Base-by-base conservation (phyloP, 1,140 invertebrate genomes). In the Drosophila arizonae region DNA sequence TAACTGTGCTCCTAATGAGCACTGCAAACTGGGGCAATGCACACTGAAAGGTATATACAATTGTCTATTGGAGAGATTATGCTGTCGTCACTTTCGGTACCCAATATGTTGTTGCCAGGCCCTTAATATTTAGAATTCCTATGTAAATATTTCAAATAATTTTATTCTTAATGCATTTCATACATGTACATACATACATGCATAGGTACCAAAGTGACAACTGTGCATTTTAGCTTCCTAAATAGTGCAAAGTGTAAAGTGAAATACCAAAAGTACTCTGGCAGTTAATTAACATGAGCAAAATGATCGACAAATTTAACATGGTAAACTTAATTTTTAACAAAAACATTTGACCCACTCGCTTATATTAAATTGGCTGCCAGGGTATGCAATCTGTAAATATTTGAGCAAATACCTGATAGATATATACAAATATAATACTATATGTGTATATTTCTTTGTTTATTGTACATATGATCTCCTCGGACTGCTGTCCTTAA, bases 11-110 rank as follows among this genome's bases (percentile, higher is more conserved):
- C 74, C 90, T 61, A 91, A 92, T 62, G 92, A 94, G 89, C 93
- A 93, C 50, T 94, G 94, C 84, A 91, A 94, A 28, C 92, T 93
- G 81, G 92, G 93, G 15, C 85, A 91, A 81, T 94, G 94, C 90
- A 86, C 90, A 51, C 92, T 92, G 72, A 94, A 94, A 64, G 95
- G 94, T 81, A 87, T 87, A 76, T 51, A 77, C 58, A 74, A 28
- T 62, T 33, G 46, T 67, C 63, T 48, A 66, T 45, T 62, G 58
- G 54, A 69, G 61, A 54, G 63, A 72, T 41, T 62, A 55, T 56
- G 36, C 62, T 76, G 64, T 72, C 73, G 36, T 39, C 36, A 81
- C 77, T 80, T 77, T 72, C 17, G 48, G 21, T 54, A 45, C 48
- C 13, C 33, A 57, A 71, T 52, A 51, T 71, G 43, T 58, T 52